These are phyloP conservation scores for Acromyrmex echinatior DNA, from an alignment of 1,140 invertebrate species.

Conservation along the genomic window DNA sequence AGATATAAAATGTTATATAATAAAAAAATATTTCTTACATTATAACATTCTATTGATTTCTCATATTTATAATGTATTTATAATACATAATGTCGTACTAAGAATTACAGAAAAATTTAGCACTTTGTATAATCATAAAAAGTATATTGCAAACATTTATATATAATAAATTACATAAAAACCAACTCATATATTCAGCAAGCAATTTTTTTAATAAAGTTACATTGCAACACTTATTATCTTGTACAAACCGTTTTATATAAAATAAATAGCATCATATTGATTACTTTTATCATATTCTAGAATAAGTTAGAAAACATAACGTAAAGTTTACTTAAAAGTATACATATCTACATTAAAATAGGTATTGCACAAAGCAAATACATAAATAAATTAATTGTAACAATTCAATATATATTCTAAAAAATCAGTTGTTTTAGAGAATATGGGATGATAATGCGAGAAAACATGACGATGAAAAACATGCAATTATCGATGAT, in stretches of 20 bases:
- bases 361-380: constrained; percentile 35
- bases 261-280: constrained; percentile 34
- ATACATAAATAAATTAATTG: constrained; percentile 27
- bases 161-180: constrained; percentile 20
- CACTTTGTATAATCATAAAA: constrained; percentile 18
- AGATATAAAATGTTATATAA: constrained; percentile 37
- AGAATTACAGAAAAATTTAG: background rate
- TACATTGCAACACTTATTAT: background rate
- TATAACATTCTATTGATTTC: constrained; percentile 65
- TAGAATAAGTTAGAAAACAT: background rate
- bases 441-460: background rate
- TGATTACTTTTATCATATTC: background rate
- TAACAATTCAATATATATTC: constrained; percentile 6
- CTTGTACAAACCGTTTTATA: background rate
- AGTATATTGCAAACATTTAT: background rate
- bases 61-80: constrained; percentile 44
- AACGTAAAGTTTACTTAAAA: constrained; percentile 37
- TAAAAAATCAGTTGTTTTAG: background rate
- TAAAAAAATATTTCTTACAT: constrained; percentile 42
- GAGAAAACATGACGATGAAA: constrained; percentile 64
- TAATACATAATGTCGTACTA: constrained; percentile 2
- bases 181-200: background rate
- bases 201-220: constrained; percentile 30
- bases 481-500: constrained; percentile 63
- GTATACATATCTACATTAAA: constrained; percentile 37